Conservation (phyloP, 2,888 invertebrate genomes). For the Calameuta filiformis region DNA sequence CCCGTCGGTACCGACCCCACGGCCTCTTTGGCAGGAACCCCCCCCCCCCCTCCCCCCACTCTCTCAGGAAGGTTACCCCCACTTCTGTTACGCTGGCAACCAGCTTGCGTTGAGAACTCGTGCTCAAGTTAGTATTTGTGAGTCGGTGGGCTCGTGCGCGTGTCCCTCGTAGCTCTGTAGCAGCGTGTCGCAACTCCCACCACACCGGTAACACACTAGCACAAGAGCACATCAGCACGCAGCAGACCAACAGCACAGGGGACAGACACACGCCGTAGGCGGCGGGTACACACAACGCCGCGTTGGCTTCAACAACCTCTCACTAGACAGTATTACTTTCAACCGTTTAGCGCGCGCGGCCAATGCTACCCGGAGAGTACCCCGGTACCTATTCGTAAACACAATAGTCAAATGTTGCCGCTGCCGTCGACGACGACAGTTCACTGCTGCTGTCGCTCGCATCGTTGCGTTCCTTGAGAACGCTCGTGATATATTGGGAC, state of each 20-base stretch:
- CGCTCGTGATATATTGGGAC: slow-evolving; percentile 14
- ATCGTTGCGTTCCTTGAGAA: slow-evolving; percentile 24
- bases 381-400: slow-evolving; percentile 21
- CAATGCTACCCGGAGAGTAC: slow-evolving; percentile 44
- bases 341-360: slow-evolving; percentile 54
- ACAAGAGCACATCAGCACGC: slow-evolving; percentile 27
- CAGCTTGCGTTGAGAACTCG: slow-evolving; percentile 6
- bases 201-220: slow-evolving; percentile 11
- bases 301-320: slow-evolving; percentile 56
- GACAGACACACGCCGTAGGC: slow-evolving; percentile 33
- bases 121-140: slow-evolving; percentile 13
- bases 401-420: slow-evolving; percentile 22
- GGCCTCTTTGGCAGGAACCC: slow-evolving; percentile 19
- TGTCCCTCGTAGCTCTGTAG: slow-evolving; percentile 10
- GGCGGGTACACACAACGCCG: slow-evolving; percentile 29
- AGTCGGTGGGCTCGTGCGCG: slow-evolving; percentile 31
- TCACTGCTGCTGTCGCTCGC: slow-evolving; percentile 6
- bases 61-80: slow-evolving; percentile 10
- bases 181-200: slow-evolving; percentile 19
- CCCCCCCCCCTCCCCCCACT: slow-evolving; percentile 34
- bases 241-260: slow-evolving; percentile 39
- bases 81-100: slow-evolving; percentile 2
- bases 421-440: slow-evolving; percentile 1
- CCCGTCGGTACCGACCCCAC: slow-evolving; percentile 25
- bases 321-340: slow-evolving; percentile 60